phyloP scores from a whole-genome alignment of 2,113 vertebrate species.

The Neogale vison region DNA sequence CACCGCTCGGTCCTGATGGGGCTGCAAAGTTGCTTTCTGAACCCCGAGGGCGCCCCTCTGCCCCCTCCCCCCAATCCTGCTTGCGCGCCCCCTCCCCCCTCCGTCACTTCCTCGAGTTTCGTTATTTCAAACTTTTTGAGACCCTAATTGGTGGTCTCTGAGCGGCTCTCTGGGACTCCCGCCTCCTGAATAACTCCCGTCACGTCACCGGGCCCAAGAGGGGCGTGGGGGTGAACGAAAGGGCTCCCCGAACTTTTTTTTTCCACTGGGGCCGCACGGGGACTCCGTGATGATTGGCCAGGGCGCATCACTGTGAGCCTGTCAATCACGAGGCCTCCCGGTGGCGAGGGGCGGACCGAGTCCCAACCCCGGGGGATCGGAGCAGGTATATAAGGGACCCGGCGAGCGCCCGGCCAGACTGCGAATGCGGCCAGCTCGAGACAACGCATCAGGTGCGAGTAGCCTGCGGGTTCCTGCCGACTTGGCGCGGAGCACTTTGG shows the following conservation, averaged over 20 bases:
- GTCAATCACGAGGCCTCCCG: conserved; percentile 87
- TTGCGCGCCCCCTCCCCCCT: neutral
- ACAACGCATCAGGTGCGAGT: conserved; percentile 42
- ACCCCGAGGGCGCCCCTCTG: neutral
- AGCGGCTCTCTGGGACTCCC: conserved; percentile 48
- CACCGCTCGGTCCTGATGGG: neutral
- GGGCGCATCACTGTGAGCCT: conserved; percentile 87
- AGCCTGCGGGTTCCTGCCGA: neutral
- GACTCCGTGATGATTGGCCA: conserved; percentile 91
- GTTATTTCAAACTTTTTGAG: conserved; percentile 76
- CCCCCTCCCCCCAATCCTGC: neutral
- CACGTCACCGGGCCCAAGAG: conserved; percentile 45
- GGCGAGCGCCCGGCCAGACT: neutral
- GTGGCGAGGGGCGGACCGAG: conserved; percentile 71
- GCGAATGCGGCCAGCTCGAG: conserved; percentile 48
- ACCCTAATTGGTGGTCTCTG: conserved; percentile 69
- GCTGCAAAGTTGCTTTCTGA: conserved; percentile 36
- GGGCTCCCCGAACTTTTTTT: conserved; percentile 68
- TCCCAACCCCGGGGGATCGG: conserved; percentile 48
- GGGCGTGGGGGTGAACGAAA: conserved; percentile 53
- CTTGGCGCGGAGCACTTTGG: neutral
- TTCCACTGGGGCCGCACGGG: conserved; percentile 66
- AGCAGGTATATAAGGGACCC: conserved; percentile 71
- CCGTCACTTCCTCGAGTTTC: conserved; percentile 59
- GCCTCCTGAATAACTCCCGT: conserved; percentile 67